Evolutionary conservation across 2,113 vertebrate species (phyloP).

Genomic region (Microtus oregoni): DNA sequence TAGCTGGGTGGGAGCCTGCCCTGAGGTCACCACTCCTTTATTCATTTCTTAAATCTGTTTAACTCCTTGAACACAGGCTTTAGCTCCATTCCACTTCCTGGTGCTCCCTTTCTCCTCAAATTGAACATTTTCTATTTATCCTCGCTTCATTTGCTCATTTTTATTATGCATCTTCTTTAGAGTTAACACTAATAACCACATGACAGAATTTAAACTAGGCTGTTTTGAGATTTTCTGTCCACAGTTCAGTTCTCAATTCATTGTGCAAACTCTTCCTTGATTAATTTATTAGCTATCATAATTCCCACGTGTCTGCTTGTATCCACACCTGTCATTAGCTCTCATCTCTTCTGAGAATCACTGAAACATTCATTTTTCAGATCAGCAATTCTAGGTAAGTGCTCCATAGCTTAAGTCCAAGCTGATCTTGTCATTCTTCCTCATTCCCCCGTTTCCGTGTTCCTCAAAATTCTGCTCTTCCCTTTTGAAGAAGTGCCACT

Average conservation of each 20-base stretch:
- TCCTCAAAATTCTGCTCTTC: neutral
- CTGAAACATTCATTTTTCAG: neutral
- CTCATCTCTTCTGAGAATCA: slow-evolving; percentile 12
- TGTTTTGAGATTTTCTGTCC: no score
- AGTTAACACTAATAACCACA: no score
- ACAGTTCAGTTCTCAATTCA: neutral
- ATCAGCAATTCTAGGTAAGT: neutral
- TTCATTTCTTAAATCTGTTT: no score
- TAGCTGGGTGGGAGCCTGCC: no score
- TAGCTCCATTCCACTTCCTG: no score
- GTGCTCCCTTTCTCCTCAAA: no score
- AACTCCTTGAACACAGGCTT: no score
- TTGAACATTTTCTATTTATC: no score
- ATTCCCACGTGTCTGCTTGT: neutral
- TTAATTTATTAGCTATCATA: neutral
- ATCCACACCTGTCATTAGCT: slow-evolving; percentile 20
- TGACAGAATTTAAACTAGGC: no score
- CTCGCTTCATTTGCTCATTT: no score
- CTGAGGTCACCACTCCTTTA: no score
- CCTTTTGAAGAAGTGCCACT: neutral
- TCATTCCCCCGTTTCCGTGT: neutral
- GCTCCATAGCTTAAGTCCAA: neutral
- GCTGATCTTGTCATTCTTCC: neutral
- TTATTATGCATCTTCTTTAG: no score
- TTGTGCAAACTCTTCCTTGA: neutral